A percentile compares a stretch with the other conserved stretches of the same genome.
phyloP scores from a whole-genome alignment of 2,113 vertebrate species.

The Equus przewalskii region DNA sequence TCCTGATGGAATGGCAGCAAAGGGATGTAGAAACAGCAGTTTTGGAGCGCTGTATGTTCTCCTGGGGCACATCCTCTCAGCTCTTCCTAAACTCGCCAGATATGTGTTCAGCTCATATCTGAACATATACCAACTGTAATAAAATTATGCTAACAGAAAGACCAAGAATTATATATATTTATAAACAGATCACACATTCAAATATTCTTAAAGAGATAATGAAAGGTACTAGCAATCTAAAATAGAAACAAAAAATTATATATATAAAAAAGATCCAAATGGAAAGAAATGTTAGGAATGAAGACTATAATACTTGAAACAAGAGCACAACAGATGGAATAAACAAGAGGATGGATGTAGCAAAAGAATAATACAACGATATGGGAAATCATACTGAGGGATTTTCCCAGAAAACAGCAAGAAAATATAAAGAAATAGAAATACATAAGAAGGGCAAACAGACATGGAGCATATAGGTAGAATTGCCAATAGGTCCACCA shows the following conservation, averaged over 20 bases:
- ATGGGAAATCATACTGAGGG: background rate
- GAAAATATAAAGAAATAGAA: background rate
- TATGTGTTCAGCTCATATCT: background rate
- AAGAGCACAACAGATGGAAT: background rate
- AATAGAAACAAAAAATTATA: background rate
- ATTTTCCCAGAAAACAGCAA: background rate
- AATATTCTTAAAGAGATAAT: background rate
- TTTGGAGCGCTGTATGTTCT: background rate
- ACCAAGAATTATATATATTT: background rate
- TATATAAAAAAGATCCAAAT: background rate
- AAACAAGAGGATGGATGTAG: background rate
- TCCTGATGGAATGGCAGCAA: background rate
- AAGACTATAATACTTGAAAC: background rate
- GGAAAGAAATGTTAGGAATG: background rate
- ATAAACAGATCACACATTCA: background rate
- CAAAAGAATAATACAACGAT: background rate
- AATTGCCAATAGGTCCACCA: background rate
- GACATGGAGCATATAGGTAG: background rate
- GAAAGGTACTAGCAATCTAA: background rate
- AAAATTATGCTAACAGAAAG: background rate
- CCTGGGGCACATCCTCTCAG: background rate
- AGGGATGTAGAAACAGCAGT: background rate
- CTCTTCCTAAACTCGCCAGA: background rate
- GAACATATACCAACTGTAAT: background rate
- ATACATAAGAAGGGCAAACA: background rate